Percentiles rank a stretch among this genome's conserved stretches.
Evolutionary conservation across 2,797 vertebrate genomes (phyloP).

Genomic region (Tenualosa thibaudeaui): DNA sequence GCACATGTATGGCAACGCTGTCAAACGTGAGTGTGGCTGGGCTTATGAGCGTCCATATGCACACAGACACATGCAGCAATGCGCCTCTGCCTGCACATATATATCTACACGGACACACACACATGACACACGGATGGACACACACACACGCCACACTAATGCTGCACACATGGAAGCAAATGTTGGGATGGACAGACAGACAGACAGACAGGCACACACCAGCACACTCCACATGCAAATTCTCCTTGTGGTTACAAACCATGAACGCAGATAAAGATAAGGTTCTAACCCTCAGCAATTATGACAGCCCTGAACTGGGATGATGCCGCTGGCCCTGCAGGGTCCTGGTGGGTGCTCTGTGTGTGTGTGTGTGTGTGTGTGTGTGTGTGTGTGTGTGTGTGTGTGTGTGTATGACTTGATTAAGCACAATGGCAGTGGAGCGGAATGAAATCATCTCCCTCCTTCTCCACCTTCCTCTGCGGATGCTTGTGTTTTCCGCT

Average conservation of each 20-base stretch:
- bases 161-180: neutral
- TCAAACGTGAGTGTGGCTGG: neutral
- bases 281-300: neutral
- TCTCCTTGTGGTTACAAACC: neutral
- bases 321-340: neutral
- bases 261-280: neutral
- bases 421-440: slow-evolving; percentile 37
- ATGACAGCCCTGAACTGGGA: neutral
- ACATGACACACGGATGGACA: no score
- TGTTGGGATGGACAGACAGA: no score
- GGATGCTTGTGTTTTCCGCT: neutral
- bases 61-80: neutral
- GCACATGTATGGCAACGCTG: neutral
- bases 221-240: neutral
- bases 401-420: neutral
- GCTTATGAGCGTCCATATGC: neutral
- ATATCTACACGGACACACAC: neutral
- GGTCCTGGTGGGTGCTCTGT: neutral
- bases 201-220: neutral
- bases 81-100: neutral
- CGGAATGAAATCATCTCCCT: slow-evolving; percentile 30
- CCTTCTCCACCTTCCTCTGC: neutral
- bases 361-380: neutral
- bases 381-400: neutral
- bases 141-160: neutral